A percentile compares a stretch with the other conserved stretches of the same genome.
Evolutionary conservation across 2,888 invertebrate species (phyloP).

Genomic region (Trissolcus japonicus): DNA sequence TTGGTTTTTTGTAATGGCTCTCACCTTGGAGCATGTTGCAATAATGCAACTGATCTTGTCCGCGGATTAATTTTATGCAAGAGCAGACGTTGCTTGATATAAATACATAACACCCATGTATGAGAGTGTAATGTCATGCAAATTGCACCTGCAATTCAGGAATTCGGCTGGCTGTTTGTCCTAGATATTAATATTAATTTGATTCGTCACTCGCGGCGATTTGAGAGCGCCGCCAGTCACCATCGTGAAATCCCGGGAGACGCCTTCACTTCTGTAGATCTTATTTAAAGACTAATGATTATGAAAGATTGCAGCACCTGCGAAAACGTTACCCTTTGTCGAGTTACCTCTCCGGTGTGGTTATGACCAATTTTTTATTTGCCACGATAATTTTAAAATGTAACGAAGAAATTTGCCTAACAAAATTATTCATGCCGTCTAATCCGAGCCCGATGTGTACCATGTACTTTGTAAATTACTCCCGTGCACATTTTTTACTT

Average conservation of each 20-base stretch:
- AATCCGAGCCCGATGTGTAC: conserved; percentile 24
- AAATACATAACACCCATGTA: conserved; percentile 47
- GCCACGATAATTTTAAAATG: conserved; percentile 40
- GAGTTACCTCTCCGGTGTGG: conserved; percentile 19
- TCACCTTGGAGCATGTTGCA: background rate
- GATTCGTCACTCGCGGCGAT: conserved; percentile 73
- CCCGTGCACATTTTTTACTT: background rate
- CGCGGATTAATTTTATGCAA: conserved; percentile 27
- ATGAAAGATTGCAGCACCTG: conserved; percentile 60
- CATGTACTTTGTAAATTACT: conserved; percentile 18
- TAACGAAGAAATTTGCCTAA: conserved; percentile 36
- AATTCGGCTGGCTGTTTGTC: conserved; percentile 68
- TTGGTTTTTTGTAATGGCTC: conserved; percentile 11
- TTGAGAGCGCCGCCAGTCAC: conserved; percentile 54
- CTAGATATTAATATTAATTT: conserved; percentile 73
- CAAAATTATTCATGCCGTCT: conserved; percentile 38
- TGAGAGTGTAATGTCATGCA: conserved; percentile 70
- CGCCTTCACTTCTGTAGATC: conserved; percentile 58
- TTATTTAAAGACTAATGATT: conserved; percentile 69
- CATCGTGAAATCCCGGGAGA: conserved; percentile 57
- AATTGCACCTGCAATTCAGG: conserved; percentile 64
- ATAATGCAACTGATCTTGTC: conserved; percentile 12
- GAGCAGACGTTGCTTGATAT: conserved; percentile 24
- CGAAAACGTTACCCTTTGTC: conserved; percentile 43
- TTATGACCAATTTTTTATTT: conserved; percentile 16